Conservation (phyloP, 2,888 invertebrate species). For the Gryllus longicercus region DNA sequence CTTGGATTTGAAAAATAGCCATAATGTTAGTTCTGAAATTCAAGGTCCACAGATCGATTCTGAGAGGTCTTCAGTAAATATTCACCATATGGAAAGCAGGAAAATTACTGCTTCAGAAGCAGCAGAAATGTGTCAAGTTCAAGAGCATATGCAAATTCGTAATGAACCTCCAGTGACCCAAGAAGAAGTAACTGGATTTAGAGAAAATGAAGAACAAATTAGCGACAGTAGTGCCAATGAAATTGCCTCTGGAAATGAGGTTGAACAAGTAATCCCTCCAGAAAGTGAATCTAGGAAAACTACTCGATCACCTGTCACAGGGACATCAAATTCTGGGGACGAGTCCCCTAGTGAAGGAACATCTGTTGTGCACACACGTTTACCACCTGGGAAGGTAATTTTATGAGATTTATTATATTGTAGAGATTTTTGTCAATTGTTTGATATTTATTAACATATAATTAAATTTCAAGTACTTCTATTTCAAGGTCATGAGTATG, state of each 20-base stretch:
- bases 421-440: no score
- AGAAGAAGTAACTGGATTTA: not conserved
- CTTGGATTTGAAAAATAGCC: conserved; percentile 28
- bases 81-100: no score
- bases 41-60: no score
- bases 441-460: no score
- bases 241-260: not conserved
- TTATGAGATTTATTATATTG: not conserved
- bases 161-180: not conserved
- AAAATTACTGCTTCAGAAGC: no score
- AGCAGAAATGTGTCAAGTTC: no score
- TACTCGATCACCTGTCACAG: not conserved
- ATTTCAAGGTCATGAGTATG: no score
- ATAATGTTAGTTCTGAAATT: conserved; percentile 23
- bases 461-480: no score
- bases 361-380: conserved; percentile 60
- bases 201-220: conserved; percentile 19
- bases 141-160: no score
- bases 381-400: conserved; percentile 68
- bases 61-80: no score
- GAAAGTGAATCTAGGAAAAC: conserved; percentile 23
- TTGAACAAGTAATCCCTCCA: conserved; percentile 19
- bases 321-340: conserved; percentile 30
- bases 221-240: not conserved
- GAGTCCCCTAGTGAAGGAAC: conserved; percentile 59